Evolutionary conservation across 2,888 invertebrate genomes (phyloP), one percentile per base, ranked within the genome.

Genomic region (Emmelina monodactyla): DNA sequence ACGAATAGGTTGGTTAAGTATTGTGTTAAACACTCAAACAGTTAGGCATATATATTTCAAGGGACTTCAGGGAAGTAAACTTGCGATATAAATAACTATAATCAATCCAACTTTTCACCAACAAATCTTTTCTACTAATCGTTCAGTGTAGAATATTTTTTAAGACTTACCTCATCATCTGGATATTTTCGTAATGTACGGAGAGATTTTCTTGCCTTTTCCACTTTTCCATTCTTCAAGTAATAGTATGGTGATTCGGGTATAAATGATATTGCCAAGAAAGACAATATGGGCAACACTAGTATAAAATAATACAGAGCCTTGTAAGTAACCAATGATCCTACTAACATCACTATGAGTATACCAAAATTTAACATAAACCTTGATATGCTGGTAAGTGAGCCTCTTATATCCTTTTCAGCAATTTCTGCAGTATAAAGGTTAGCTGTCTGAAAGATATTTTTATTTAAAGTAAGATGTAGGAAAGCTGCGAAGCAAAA

Each of bases 211-310:
- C 59, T 68, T 0, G 84, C 83, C 1, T 62, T 55, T 2, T 66
- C 63, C 1, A 71, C 59, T n/a, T 66, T 60, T 1, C 75, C 72
- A 37, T 68, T 71, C 55, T 81, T 84, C 22, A 87, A 50, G 25
- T 83, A 59, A 45, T 66, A 84, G 46, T 85, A 84, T 0, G 85
- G 85, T 0, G 84, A 82, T 47, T 85, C 85, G 0, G 85, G 85
- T 51, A 85, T 82, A 62, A 80, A 82, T 37, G 65, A 57, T 43
- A 83, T 83, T 0, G 62, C 65, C 0, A 58, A 22, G 32, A 83
- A 75, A 47, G 79, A 83, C 1, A 64, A 41, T 0, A 76, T 36
- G 0, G 84, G 83, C 3, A 83, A 41, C 0, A 61, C 42, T 5
- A 78, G 42, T 4, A 82, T 58, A 37, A 71, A 53, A 35, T 70